phyloP scores from a whole-genome alignment of 1,140 invertebrate species.

The Matsumurasca onukii region DNA sequence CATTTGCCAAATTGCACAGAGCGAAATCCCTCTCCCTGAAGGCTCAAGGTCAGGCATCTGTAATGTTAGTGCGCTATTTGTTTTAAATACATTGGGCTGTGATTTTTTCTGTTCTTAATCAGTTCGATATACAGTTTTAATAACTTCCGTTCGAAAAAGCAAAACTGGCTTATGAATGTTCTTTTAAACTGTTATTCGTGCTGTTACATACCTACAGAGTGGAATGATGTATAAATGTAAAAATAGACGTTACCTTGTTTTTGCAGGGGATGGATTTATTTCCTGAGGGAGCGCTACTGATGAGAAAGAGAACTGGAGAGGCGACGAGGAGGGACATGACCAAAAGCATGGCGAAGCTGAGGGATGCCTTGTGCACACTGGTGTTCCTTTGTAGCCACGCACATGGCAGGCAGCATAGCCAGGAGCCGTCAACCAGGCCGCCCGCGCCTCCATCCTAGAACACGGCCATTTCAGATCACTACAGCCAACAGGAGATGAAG shows the following conservation, averaged over 20 bases:
- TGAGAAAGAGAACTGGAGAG: conserved; percentile 61
- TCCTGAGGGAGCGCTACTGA: conserved; percentile 56
- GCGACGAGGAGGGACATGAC: conserved; percentile 60
- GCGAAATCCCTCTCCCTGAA: no score
- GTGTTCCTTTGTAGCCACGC: conserved; percentile 58
- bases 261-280: conserved; percentile 47
- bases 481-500: conserved; percentile 57
- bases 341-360: conserved; percentile 58
- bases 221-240: no score
- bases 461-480: conserved; percentile 52
- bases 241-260: background rate
- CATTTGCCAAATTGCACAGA: no score
- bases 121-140: no score
- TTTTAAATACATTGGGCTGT: no score
- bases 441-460: background rate
- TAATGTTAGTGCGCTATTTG: no score
- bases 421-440: conserved; percentile 46
- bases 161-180: no score
- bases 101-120: no score
- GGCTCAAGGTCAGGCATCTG: no score
- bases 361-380: conserved; percentile 60
- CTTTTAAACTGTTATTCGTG: no score
- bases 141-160: no score
- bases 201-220: no score
- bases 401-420: conserved; percentile 61